Percentiles rank a stretch among this genome's conserved stretches.
These are phyloP conservation scores for Lycocerus yunnanus DNA, from an alignment of 2,888 invertebrate species.

Conservation along the genomic window DNA sequence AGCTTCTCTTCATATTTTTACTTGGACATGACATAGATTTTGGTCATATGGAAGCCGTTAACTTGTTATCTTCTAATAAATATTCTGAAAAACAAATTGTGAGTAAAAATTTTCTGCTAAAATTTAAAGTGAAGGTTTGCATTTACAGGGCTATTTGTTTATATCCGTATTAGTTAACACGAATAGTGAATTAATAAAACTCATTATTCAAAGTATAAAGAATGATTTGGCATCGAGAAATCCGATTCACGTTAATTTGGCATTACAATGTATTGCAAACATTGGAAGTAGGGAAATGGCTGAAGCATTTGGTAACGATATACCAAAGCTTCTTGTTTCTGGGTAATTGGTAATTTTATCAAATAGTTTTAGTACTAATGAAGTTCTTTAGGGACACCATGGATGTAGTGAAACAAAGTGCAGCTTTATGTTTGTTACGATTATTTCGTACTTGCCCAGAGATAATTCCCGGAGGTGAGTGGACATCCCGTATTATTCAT, in stretches of 20 bases:
- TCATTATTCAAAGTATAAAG: slow-evolving; percentile 99
- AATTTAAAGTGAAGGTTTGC: background rate
- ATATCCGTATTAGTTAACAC: slow-evolving; percentile 99
- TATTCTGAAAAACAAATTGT: slow-evolving; percentile 99
- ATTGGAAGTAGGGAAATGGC: slow-evolving; percentile 99
- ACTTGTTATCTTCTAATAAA: slow-evolving; percentile 98
- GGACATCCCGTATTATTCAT: slow-evolving; percentile 98
- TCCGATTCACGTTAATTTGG: slow-evolving; percentile 97
- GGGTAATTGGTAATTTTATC: slow-evolving; percentile 65
- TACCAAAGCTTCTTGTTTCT: slow-evolving; percentile 97
- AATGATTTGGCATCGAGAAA: slow-evolving; percentile 96
- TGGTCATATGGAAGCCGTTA: slow-evolving; percentile 99
- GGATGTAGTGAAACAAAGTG: slow-evolving; percentile 99
- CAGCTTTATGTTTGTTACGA: slow-evolving; percentile 93
- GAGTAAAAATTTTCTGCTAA: slow-evolving; percentile 52
- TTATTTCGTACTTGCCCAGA: slow-evolving; percentile 95
- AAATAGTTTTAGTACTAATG: background rate
- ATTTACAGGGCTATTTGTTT: slow-evolving; percentile 92
- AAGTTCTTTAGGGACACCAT: slow-evolving; percentile 82
- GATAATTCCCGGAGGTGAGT: slow-evolving; percentile 95
- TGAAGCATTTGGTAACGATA: slow-evolving; percentile 98
- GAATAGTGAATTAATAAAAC: slow-evolving; percentile 97
- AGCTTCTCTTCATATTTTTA: slow-evolving; percentile 97
- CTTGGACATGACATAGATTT: slow-evolving; percentile 99
- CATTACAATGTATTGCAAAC: slow-evolving; percentile 99